These are phyloP conservation scores for Steinernema carpocapsae DNA, from an alignment of 2,888 invertebrate genomes.

Conservation along the genomic window DNA sequence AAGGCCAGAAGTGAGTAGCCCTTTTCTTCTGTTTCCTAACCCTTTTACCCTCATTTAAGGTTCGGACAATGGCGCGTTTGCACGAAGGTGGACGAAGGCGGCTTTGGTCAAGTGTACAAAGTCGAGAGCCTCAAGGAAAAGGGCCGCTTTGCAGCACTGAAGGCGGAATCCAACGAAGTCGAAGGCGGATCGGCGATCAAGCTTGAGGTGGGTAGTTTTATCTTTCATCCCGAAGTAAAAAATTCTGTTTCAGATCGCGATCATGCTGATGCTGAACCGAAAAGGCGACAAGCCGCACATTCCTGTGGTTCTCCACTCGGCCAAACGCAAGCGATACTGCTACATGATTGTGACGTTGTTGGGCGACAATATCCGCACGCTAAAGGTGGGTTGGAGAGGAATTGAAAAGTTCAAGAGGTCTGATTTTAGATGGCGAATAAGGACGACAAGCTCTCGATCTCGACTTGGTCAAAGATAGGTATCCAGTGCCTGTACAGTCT, in stretches of 20 bases:
- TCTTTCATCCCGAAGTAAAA: background rate
- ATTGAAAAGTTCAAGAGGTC: background rate
- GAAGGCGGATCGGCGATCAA: constrained; percentile 63
- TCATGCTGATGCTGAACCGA: constrained; percentile 49
- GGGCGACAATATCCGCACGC: constrained; percentile 53
- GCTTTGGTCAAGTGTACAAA: constrained; percentile 56
- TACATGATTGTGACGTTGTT: constrained; percentile 62
- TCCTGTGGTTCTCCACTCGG: constrained; percentile 52
- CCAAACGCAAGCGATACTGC: constrained; percentile 51
- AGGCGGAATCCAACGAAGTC: constrained; percentile 60
- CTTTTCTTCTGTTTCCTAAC: background rate
- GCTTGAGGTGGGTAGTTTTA: constrained; percentile 46
- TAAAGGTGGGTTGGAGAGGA: constrained; percentile 39
- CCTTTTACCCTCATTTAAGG: constrained; percentile 33
- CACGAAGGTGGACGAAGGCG: constrained; percentile 58
- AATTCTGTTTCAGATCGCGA: constrained; percentile 42
- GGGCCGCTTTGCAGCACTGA: constrained; percentile 51
- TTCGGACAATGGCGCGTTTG: constrained; percentile 55
- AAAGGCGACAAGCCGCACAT: constrained; percentile 56
- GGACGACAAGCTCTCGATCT: constrained; percentile 41
- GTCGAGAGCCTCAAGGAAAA: constrained; percentile 34
- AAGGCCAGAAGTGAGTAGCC: constrained; percentile 10
- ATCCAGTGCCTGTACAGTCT: constrained; percentile 56
- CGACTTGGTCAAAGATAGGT: constrained; percentile 55
- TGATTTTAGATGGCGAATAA: background rate